These are phyloP conservation scores for Serilophus lunatus DNA, from an alignment of 2,113 vertebrate species.

Conservation along the genomic window DNA sequence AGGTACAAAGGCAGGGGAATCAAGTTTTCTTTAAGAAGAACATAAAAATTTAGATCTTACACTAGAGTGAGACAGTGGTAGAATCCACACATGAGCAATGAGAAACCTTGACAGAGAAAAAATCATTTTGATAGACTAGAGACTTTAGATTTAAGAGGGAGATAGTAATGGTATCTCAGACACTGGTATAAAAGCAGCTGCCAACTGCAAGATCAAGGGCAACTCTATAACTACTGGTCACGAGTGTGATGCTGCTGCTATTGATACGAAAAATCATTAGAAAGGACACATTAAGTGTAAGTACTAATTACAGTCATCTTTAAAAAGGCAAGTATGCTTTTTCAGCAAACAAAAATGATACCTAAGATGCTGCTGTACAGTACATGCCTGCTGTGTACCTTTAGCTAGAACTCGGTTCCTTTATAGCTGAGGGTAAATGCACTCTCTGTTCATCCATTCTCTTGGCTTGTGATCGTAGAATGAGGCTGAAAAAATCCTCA, in stretches of 20 bases:
- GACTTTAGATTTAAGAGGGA: background rate
- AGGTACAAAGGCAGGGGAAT: background rate
- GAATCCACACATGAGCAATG: background rate
- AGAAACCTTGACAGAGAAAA: background rate
- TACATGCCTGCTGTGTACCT: background rate
- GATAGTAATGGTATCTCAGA: background rate
- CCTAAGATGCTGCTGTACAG: background rate
- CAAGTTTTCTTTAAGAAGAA: slow-evolving; percentile 2
- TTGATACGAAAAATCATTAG: background rate
- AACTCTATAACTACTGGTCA: background rate
- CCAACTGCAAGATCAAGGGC: background rate
- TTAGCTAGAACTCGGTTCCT: slow-evolving; percentile 73
- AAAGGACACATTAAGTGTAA: background rate
- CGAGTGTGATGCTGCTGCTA: background rate
- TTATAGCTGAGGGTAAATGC: slow-evolving; percentile 77
- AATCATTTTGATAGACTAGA: background rate
- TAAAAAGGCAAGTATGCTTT: background rate
- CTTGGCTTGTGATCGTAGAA: slow-evolving; percentile 92
- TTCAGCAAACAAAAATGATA: background rate
- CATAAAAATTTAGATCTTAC: background rate
- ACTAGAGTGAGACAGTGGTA: background rate
- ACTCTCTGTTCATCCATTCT: slow-evolving; percentile 96
- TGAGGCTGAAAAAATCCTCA: slow-evolving; percentile 97
- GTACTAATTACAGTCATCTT: background rate
- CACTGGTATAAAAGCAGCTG: background rate